These are phyloP conservation scores for Neodiprion pinetum DNA, from an alignment of 1,140 invertebrate species.

Conservation along the genomic window DNA sequence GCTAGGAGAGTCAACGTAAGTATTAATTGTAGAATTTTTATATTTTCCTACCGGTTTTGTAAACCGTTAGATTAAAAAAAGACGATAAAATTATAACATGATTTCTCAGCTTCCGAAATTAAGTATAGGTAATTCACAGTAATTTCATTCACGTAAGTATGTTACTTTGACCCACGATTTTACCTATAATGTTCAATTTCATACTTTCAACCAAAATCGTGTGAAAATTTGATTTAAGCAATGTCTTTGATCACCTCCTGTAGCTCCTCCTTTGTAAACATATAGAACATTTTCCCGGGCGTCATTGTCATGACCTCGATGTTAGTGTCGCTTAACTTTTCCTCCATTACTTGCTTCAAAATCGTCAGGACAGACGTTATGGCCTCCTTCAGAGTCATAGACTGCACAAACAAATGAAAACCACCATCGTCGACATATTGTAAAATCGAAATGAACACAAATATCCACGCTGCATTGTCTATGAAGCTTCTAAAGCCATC, in stretches of 20 bases:
- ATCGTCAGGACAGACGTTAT: slow-evolving; percentile 92
- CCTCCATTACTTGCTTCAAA: slow-evolving; percentile 99
- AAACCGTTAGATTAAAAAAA: slow-evolving; percentile 2
- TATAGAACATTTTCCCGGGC: slow-evolving; percentile 83
- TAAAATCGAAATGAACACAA: slow-evolving; percentile 19
- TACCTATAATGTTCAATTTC: slow-evolving; percentile 7
- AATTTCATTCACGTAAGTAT: slow-evolving; percentile 16
- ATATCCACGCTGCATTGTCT: neutral
- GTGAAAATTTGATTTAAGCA: slow-evolving; percentile 57
- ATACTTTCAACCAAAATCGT: neutral
- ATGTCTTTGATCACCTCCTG: slow-evolving; percentile 88
- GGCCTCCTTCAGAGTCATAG: slow-evolving; percentile 96
- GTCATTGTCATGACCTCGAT: slow-evolving; percentile 98
- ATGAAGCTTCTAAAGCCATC: neutral
- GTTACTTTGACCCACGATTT: neutral
- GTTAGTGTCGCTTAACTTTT: slow-evolving; percentile 97
- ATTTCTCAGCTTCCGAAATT: neutral
- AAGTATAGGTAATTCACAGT: slow-evolving; percentile 31
- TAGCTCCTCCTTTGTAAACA: slow-evolving; percentile 90
- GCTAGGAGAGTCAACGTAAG: no score
- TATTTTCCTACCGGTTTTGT: neutral
- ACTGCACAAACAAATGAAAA: slow-evolving; percentile 68
- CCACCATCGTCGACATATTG: slow-evolving; percentile 6
- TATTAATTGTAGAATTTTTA: neutral
- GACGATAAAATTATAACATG: neutral